Base-by-base conservation (phyloP, 2,888 invertebrate species). In the Conchocele bisecta region DNA sequence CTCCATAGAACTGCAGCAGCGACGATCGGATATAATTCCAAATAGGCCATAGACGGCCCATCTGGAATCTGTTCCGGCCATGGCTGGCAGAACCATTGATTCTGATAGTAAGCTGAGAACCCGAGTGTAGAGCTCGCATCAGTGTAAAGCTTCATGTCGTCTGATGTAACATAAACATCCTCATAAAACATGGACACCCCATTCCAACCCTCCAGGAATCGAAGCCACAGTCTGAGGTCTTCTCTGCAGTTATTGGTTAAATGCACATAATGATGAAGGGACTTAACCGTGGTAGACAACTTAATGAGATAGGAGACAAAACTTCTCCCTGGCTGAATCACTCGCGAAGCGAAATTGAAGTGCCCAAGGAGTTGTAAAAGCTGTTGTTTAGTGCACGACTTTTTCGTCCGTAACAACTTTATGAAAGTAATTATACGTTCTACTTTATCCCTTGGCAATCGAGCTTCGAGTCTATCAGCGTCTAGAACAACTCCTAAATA, bases 401-500 rank as follows among this genome's bases (percentile, higher is more conserved):
- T 15, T 17, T 33, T 56, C 13, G 26, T 29, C 15, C 29, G 20
- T 11, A 60, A 46, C 2, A 2, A 17, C n/a, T 20, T n/a, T 13
- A 60, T 35, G 26, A 60, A 60, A 13, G n/a, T 5, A n/a, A 17
- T 26, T 9, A 76, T 74, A 22, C 70, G 31, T 7, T 41, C 13
- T 4, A 63, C 17, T 51, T 75, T 78, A 9, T 75, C 71, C 3
- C 2, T n/a, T 15, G 74, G 71, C 15, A 78, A 44, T 13, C 54
- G 37, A 6, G 71, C 70, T 44, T 65, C 39, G 56, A 76, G 68
- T 22, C 61, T 42, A 9, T 37, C 37, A 6, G 75, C 54, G 54
- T 81, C 79, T 15, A 79, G 33, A 28, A 73, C 66, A 24, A 77
- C 58, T n/a, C 68, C 79, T 1, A 79, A 39, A 33, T 67, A 79